Conservation (phyloP, 2,113 vertebrate genomes). For the Mirounga angustirostris region DNA sequence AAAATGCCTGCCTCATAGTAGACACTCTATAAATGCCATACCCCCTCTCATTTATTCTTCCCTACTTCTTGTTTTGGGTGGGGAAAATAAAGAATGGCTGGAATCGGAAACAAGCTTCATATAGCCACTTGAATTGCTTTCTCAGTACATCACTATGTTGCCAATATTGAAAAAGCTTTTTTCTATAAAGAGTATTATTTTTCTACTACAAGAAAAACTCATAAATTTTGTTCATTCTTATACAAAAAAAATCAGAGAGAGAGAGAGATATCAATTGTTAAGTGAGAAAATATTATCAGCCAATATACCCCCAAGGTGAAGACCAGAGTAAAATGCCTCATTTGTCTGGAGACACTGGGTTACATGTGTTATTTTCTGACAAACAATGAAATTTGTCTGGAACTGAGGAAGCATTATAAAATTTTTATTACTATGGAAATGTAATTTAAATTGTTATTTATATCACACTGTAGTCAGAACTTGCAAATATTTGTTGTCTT, state of each 20-base stretch:
- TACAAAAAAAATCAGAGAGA: not conserved
- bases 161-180: not conserved
- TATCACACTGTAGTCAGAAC: not conserved
- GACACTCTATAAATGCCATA: not conserved
- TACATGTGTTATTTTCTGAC: slow-evolving; percentile 23
- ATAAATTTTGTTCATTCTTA: not conserved
- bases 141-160: not conserved
- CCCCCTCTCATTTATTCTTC: not conserved
- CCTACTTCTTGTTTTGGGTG: not conserved
- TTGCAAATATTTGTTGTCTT: not conserved
- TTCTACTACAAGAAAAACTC: not conserved
- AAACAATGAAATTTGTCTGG: not conserved
- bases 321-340: not conserved
- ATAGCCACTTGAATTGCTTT: not conserved
- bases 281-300: not conserved
- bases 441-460: slow-evolving; percentile 21
- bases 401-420: not conserved
- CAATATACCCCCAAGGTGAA: not conserved
- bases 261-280: not conserved
- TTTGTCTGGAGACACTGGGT: not conserved
- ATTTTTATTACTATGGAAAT: not conserved
- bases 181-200: slow-evolving; percentile 45
- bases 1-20: not conserved
- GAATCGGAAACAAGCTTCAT: not conserved
- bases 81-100: not conserved